Evolutionary conservation across 2,888 invertebrate species (phyloP).

Genomic region (Cheilosia vulpina): DNA sequence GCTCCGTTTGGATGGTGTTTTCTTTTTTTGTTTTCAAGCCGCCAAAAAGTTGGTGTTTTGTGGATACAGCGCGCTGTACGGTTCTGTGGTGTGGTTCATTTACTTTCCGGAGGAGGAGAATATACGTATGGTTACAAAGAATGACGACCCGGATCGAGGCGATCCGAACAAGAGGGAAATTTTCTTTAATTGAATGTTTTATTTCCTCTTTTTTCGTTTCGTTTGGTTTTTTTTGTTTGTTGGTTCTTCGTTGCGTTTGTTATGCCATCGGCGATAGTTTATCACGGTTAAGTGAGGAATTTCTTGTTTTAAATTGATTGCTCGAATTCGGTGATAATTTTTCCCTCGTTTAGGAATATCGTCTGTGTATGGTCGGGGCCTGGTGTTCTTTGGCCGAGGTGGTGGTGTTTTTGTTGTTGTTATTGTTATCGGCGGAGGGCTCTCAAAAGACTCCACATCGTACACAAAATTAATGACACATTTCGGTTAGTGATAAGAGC

Average conservation of each 20-base stretch:
- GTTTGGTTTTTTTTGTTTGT: constrained; percentile 20
- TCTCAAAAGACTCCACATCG: constrained; percentile 70
- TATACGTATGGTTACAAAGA: constrained; percentile 46
- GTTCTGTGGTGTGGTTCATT: constrained; percentile 68
- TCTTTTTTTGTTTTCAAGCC: constrained; percentile 56
- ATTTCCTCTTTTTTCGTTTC: constrained; percentile 68
- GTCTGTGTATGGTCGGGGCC: constrained; percentile 47
- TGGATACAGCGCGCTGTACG: constrained; percentile 49
- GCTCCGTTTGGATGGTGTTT: background rate
- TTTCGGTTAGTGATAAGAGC: constrained; percentile 72
- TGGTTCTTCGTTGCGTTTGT: constrained; percentile 72
- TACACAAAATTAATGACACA: constrained; percentile 75
- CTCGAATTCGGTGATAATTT: constrained; percentile 79
- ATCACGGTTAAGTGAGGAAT: constrained; percentile 79
- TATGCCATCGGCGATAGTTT: constrained; percentile 77
- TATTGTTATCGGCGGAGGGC: constrained; percentile 59
- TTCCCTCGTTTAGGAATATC: constrained; percentile 75
- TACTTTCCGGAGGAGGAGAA: constrained; percentile 62
- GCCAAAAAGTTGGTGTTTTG: constrained; percentile 72
- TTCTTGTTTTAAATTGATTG: constrained; percentile 79
- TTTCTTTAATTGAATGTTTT: constrained; percentile 76
- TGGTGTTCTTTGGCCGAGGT: constrained; percentile 31
- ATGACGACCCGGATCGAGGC: constrained; percentile 72
- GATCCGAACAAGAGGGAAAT: constrained; percentile 73
- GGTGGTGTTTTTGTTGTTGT: constrained; percentile 40